Base-by-base conservation (phyloP, 1,140 invertebrate genomes). In the Leptoteleia sp. region DNA sequence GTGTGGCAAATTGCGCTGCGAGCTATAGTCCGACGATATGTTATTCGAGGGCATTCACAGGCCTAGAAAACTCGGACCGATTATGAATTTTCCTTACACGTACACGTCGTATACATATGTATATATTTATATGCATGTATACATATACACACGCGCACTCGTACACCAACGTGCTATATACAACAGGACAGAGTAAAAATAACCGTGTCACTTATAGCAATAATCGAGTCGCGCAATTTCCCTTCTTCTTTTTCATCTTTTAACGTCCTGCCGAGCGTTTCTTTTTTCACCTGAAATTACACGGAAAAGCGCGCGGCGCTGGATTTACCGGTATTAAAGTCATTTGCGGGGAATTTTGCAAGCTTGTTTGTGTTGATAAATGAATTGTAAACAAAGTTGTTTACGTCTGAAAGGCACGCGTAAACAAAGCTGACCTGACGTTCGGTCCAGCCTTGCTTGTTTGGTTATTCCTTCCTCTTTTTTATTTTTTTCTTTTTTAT, bases 31-130 rank as follows among this genome's bases (percentile, higher is more conserved):
- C 15, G 19, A n/a, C 27, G 16, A 65, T 67, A 52, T 59, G 40
- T 54, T 57, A 76, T 77, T 68, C 25, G 33, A 64, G 73, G 50
- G 38, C 27, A 65, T 59, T 70, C 57, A 50, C 59, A 64, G 73
- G 35, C 40, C 65, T 70, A 71, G 65, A 70, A 77, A 77, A 77
- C 33, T 65, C 42, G 45, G 13, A 55, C 45, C 33, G 29, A 38
- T 54, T 42, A 55, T 55, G 22, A 59, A 65, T 77, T 70, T 57
- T 65, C 65, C 37, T 55, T 62, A 17, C 38, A 45, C 50, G 22
- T 4, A 52, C 50, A 29, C 6, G 9, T 13, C n/a, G 19, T n/a
- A n/a, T n/a, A n/a, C n/a, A n/a, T n/a, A n/a, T n/a, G n/a, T n/a
- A n/a, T n/a, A n/a, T n/a, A n/a, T n/a, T n/a, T n/a, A n/a, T n/a